Evolutionary conservation across 1,140 invertebrate species (phyloP).

Genomic region (Rhagoletis pomonella): DNA sequence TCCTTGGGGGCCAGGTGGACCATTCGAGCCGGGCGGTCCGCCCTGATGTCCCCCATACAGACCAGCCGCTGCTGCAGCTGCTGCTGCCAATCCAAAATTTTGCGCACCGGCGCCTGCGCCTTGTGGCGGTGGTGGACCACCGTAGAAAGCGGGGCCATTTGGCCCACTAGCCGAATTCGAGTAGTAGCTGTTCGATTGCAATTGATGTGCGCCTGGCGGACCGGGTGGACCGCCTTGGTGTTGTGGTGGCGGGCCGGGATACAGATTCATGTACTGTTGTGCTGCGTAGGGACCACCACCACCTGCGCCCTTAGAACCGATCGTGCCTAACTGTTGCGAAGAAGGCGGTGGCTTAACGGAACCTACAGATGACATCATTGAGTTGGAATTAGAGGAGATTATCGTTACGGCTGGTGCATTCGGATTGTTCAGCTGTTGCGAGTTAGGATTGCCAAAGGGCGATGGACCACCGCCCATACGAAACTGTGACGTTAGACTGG

Average conservation of each 20-base stretch:
- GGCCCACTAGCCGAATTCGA: slow-evolving; percentile 76
- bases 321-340: slow-evolving; percentile 87
- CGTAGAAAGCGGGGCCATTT: slow-evolving; percentile 73
- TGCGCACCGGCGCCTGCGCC: slow-evolving; percentile 76
- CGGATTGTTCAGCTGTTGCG: slow-evolving; percentile 86
- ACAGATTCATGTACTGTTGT: slow-evolving; percentile 72
- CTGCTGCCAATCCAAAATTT: slow-evolving; percentile 76
- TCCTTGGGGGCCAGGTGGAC: slow-evolving; percentile 62
- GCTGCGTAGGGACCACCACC: slow-evolving; percentile 75
- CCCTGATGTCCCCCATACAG: slow-evolving; percentile 74
- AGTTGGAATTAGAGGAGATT: slow-evolving; percentile 88
- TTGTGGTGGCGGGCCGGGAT: slow-evolving; percentile 73
- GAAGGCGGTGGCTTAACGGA: slow-evolving; percentile 84
- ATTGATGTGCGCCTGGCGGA: slow-evolving; percentile 75
- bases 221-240: slow-evolving; percentile 73
- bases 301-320: slow-evolving; percentile 81
- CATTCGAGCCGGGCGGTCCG: slow-evolving; percentile 66
- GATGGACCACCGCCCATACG: slow-evolving; percentile 82
- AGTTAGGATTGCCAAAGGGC: slow-evolving; percentile 75
- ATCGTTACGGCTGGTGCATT: slow-evolving; percentile 83
- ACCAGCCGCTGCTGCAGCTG: slow-evolving; percentile 75
- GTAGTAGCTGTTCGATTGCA: slow-evolving; percentile 79
- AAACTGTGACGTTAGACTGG: slow-evolving; percentile 84
- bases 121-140: slow-evolving; percentile 67
- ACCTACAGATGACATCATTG: slow-evolving; percentile 86